phyloP scores from a whole-genome alignment of 2,797 vertebrate genomes.

The Gymnocypris eckloni region DNA sequence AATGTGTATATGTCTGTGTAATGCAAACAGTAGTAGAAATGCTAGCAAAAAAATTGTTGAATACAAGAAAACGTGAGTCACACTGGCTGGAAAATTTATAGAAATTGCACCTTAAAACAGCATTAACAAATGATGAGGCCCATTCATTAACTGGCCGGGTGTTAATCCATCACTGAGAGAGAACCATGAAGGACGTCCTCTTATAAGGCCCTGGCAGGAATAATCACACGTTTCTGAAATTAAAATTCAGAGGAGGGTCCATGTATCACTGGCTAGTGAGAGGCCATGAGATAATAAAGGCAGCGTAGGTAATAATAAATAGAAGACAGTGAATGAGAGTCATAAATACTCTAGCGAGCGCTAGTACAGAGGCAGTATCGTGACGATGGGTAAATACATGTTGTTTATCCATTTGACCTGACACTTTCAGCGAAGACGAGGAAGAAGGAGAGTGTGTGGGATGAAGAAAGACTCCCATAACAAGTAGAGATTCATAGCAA shows the following conservation, averaged over 20 bases:
- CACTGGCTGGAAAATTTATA: slow-evolving; percentile 87
- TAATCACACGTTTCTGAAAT: slow-evolving; percentile 89
- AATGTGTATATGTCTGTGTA: background rate
- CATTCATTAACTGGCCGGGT: slow-evolving; percentile 88
- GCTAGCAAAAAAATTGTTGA: slow-evolving; percentile 57
- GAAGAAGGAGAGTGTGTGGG: slow-evolving; percentile 4
- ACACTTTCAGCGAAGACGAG: slow-evolving; percentile 67
- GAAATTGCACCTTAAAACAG: slow-evolving; percentile 92
- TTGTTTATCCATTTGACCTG: slow-evolving; percentile 86
- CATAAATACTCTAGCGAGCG: slow-evolving; percentile 87
- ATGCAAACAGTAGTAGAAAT: slow-evolving; percentile 62
- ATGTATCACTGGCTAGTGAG: slow-evolving; percentile 74
- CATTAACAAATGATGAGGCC: slow-evolving; percentile 89
- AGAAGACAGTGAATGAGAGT: slow-evolving; percentile 87
- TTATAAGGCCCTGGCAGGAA: slow-evolving; percentile 89
- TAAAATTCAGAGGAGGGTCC: slow-evolving; percentile 85
- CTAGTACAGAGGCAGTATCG: slow-evolving; percentile 86
- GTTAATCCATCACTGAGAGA: slow-evolving; percentile 93
- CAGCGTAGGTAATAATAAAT: slow-evolving; percentile 89
- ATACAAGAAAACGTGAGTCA: slow-evolving; percentile 59
- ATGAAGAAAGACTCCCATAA: slow-evolving; percentile 53
- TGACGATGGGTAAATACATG: slow-evolving; percentile 89
- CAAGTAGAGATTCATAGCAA: slow-evolving; percentile 38
- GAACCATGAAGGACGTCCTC: slow-evolving; percentile 92
- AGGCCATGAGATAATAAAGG: slow-evolving; percentile 85